Percentiles rank a stretch among this genome's conserved stretches.
phyloP scores from a whole-genome alignment of 2,888 invertebrate genomes.

The Nipponacmea schrenckii region DNA sequence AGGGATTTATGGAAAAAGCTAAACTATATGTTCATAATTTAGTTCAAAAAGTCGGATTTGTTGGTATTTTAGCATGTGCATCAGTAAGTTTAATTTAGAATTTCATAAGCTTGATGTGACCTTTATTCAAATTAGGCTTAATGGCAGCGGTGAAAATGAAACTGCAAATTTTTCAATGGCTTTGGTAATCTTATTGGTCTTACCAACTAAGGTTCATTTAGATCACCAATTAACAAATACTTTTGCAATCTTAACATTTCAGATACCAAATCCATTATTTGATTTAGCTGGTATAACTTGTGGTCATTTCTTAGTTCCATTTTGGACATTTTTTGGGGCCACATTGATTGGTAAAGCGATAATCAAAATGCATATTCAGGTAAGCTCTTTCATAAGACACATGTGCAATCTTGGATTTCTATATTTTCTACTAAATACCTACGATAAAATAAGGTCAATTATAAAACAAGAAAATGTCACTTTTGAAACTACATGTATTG shows the following conservation, averaged over 20 bases:
- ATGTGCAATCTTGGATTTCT: conserved; percentile 3
- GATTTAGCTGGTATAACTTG: conserved; percentile 98
- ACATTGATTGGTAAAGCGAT: conserved; percentile 97
- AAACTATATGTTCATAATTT: conserved; percentile 81
- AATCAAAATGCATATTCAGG: conserved; percentile 97
- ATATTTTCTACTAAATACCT: neutral
- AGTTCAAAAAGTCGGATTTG: conserved; percentile 93
- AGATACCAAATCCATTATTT: conserved; percentile 99
- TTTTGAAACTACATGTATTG: too few species aligned
- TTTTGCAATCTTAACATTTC: conserved; percentile 23
- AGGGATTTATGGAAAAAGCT: conserved; percentile 78
- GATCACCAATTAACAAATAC: too few species aligned
- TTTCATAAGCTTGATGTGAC: too few species aligned
- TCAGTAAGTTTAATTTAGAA: conserved; percentile 73
- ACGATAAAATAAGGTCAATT: too few species aligned
- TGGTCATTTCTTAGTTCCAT: conserved; percentile 98
- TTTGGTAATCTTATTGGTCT: too few species aligned
- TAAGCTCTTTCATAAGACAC: conserved; percentile 26
- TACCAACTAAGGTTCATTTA: too few species aligned
- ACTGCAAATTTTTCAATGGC: too few species aligned
- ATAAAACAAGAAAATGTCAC: too few species aligned
- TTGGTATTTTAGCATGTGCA: conserved; percentile 95
- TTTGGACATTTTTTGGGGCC: conserved; percentile 99
- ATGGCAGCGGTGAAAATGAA: too few species aligned
- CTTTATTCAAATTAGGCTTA: too few species aligned